Percentiles rank a stretch among this genome's conserved stretches.
These are phyloP conservation scores for Butorides virescens DNA, from an alignment of 2,113 vertebrate genomes.

Conservation along the genomic window DNA sequence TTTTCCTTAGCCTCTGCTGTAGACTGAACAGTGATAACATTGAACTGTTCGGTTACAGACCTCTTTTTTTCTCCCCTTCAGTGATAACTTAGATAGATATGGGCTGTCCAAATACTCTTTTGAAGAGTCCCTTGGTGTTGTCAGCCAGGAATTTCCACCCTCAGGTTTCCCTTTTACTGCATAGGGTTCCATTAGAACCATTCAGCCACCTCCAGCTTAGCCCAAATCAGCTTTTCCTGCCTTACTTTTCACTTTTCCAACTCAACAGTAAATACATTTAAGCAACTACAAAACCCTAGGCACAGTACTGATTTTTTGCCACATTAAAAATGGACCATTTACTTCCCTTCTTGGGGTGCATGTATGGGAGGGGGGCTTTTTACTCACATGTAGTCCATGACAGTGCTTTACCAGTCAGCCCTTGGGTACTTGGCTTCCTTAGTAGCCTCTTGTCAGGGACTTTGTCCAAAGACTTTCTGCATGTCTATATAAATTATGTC, in stretches of 20 bases:
- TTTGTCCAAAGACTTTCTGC: neutral
- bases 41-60: neutral
- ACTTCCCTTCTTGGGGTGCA: neutral
- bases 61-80: neutral
- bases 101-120: slow-evolving; percentile 28
- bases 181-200: neutral
- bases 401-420: neutral
- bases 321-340: neutral
- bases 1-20: slow-evolving; percentile 30
- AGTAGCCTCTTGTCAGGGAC: neutral
- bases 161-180: neutral
- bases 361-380: neutral
- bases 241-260: neutral
- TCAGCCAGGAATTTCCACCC: slow-evolving; percentile 47
- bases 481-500: neutral
- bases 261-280: neutral
- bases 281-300: neutral
- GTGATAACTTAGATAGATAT: slow-evolving; percentile 26
- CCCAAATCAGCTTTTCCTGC: neutral
- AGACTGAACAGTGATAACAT: slow-evolving; percentile 21
- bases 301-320: neutral
- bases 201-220: neutral
- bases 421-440: neutral
- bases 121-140: slow-evolving; percentile 21
- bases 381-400: neutral